These are phyloP conservation scores for Syrrhaptes paradoxus DNA, from an alignment of 2,113 vertebrate species.

Conservation along the genomic window DNA sequence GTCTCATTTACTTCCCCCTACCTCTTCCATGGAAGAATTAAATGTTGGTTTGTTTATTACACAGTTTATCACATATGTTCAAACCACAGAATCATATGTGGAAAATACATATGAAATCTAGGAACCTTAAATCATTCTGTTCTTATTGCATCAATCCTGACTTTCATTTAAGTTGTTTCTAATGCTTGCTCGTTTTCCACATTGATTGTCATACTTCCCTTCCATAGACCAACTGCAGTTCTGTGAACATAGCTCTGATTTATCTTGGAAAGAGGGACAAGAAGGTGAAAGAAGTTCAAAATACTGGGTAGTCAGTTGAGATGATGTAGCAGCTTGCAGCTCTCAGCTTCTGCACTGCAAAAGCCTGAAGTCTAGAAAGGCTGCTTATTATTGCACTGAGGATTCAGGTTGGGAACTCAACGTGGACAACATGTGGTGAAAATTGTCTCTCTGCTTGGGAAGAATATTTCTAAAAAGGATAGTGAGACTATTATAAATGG, in stretches of 20 bases:
- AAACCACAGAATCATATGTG: neutral
- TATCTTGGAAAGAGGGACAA: neutral
- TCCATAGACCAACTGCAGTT: neutral
- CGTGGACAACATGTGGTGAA: neutral
- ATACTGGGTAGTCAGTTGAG: neutral
- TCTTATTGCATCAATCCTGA: neutral
- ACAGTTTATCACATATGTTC: neutral
- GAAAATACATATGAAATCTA: neutral
- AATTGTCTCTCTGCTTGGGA: neutral
- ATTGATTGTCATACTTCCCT: neutral
- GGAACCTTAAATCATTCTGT: neutral
- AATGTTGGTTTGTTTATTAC: neutral
- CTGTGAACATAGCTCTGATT: neutral
- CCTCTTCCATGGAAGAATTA: neutral
- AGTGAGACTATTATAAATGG: neutral
- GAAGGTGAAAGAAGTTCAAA: neutral
- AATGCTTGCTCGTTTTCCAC: neutral
- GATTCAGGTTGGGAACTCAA: neutral
- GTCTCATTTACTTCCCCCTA: neutral
- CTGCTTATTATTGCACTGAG: neutral
- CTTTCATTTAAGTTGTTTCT: neutral
- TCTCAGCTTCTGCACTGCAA: neutral
- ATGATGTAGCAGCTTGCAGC: accelerated
- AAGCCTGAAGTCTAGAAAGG: neutral
- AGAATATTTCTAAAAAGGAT: neutral